Evolutionary conservation across 30 jellyfish, hydroid and myxozoan genomes (phyloP).

Genomic region (Chrysaora quinquecirrha): DNA sequence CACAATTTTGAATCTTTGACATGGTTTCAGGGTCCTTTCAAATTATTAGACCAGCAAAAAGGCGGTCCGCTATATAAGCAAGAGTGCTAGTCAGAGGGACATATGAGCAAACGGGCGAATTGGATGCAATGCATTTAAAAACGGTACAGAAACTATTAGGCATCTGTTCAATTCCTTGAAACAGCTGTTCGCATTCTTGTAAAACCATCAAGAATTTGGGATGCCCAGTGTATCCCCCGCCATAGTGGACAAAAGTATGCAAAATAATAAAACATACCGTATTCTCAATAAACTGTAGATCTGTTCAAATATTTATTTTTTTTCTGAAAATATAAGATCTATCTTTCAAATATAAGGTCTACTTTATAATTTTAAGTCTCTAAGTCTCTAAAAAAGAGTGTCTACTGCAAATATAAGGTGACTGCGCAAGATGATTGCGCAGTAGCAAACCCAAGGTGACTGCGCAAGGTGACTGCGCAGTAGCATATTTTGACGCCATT

Average conservation of each 20-base stretch:
- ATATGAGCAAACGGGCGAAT: too few relatives aligned
- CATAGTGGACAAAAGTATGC: conserved; percentile 5
- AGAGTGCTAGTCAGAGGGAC: too few relatives aligned
- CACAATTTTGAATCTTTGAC: too few relatives aligned
- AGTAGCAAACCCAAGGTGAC: background rate
- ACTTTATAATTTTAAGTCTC: background rate
- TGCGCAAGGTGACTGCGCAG: conserved; percentile 14
- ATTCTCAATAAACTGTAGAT: background rate
- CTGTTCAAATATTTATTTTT: background rate
- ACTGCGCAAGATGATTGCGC: conserved; percentile 1
- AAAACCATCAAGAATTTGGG: too few relatives aligned
- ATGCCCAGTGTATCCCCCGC: conserved; percentile 20
- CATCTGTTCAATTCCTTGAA: too few relatives aligned
- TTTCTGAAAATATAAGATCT: background rate
- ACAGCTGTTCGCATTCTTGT: too few relatives aligned
- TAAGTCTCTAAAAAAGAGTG: background rate
- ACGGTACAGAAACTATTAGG: too few relatives aligned
- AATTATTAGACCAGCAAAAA: too few relatives aligned
- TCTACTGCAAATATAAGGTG: background rate
- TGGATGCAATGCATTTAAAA: too few relatives aligned
- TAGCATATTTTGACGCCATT: background rate
- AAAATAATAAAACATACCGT: too few relatives aligned
- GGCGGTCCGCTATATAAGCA: too few relatives aligned
- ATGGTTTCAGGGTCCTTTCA: too few relatives aligned
- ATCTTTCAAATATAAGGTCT: background rate